These are phyloP conservation scores for Arge pagana DNA, from an alignment of 2,888 invertebrate genomes.

Conservation along the genomic window DNA sequence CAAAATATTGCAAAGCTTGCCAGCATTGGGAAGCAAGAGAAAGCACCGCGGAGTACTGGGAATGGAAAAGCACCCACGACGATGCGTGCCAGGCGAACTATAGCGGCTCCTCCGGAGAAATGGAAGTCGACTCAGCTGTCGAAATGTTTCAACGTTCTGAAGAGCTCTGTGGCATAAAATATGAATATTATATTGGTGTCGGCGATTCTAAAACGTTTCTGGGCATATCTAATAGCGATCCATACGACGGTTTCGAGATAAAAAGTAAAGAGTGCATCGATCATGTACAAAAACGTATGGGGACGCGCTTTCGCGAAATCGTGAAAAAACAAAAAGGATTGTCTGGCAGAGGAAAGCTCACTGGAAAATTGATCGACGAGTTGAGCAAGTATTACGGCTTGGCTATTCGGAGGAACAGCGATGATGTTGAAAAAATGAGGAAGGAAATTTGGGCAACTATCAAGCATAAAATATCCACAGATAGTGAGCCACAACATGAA, in stretches of 20 bases:
- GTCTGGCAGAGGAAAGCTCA: slow-evolving; percentile 12
- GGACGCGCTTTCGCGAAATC: not conserved
- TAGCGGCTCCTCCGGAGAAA: not conserved
- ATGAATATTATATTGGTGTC: slow-evolving; percentile 1
- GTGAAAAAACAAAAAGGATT: slow-evolving; percentile 1
- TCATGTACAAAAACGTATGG: slow-evolving; percentile 5
- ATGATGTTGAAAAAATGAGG: slow-evolving; percentile 11
- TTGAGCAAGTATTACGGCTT: not conserved
- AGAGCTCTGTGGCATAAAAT: not conserved
- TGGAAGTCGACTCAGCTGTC: slow-evolving; percentile 1
- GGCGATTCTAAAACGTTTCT: slow-evolving; percentile 2
- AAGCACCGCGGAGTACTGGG: not conserved
- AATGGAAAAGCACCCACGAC: not conserved
- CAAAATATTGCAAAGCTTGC: not conserved
- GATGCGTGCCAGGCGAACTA: not conserved
- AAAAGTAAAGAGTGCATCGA: not conserved
- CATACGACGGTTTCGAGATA: not conserved
- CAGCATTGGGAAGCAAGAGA: not conserved
- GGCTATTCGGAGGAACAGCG: slow-evolving; percentile 11
- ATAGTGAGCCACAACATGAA: slow-evolving; percentile 5
- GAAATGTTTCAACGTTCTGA: slow-evolving; percentile 5
- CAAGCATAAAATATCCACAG: slow-evolving; percentile 3
- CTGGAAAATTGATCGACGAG: slow-evolving; percentile 3
- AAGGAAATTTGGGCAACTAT: slow-evolving; percentile 12
- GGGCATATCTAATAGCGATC: not conserved